Evolutionary conservation across 2,888 invertebrate species (phyloP).

Genomic region (Lepetodrilus schrolli): DNA sequence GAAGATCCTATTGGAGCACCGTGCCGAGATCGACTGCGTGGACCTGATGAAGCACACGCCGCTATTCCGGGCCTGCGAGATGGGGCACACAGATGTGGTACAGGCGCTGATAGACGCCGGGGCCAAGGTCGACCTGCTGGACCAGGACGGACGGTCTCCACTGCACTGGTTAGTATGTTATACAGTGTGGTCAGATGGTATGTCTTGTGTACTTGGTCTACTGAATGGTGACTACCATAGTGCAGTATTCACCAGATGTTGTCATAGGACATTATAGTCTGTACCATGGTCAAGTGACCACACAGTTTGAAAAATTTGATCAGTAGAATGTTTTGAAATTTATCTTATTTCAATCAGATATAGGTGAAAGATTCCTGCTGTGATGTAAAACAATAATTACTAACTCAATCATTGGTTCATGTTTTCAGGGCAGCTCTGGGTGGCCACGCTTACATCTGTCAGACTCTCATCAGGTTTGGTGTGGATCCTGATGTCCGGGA

Average conservation of each 20-base stretch:
- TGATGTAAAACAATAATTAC: too few relatives aligned
- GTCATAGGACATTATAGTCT: too few relatives aligned
- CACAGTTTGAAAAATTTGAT: too few relatives aligned
- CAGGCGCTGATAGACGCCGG: conserved; percentile 72
- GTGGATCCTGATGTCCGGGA: conserved; percentile 73
- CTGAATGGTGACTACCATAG: too few relatives aligned
- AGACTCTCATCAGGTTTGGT: conserved; percentile 73
- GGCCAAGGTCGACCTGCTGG: conserved; percentile 70
- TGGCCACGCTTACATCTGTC: conserved; percentile 76
- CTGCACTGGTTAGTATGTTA: conserved; percentile 72
- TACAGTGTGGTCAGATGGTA: too few relatives aligned
- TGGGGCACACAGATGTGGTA: conserved; percentile 73
- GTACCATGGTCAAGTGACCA: too few relatives aligned
- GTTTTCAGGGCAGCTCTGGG: conserved; percentile 74
- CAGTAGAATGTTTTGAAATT: too few relatives aligned
- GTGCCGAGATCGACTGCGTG: conserved; percentile 67
- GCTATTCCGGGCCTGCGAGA: conserved; percentile 74
- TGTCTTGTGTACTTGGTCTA: too few relatives aligned
- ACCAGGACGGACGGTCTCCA: conserved; percentile 73
- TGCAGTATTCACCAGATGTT: too few relatives aligned
- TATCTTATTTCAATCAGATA: too few relatives aligned
- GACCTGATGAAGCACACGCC: conserved; percentile 74
- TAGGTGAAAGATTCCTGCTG: too few relatives aligned
- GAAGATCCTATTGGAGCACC: conserved; percentile 68
- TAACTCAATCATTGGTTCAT: too few relatives aligned